Percentiles rank a stretch among this genome's conserved stretches.
Conservation (phyloP, 2,797 vertebrate genomes). For the Thaleichthys pacificus region DNA sequence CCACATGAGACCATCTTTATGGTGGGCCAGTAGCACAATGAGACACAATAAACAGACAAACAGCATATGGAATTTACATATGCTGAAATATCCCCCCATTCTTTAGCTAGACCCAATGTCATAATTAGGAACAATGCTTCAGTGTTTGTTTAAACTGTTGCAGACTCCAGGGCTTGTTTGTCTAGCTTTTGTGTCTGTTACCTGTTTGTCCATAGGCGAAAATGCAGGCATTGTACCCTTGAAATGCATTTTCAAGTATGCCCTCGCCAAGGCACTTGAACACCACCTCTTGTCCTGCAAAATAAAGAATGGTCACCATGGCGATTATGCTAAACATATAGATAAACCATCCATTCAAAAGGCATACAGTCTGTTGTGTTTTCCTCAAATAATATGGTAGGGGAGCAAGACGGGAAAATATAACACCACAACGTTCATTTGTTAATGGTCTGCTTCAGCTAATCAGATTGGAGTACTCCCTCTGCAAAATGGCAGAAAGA, state of each 20-base stretch:
- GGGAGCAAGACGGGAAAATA: not conserved
- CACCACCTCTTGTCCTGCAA: constrained; percentile 95
- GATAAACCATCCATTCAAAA: constrained; percentile 29
- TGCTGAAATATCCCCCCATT: too few relatives aligned
- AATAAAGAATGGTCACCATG: constrained; percentile 60
- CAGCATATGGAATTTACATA: too few relatives aligned
- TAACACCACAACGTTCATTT: not conserved
- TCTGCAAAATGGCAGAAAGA: not conserved
- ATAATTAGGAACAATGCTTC: not conserved
- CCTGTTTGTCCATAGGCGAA: constrained; percentile 99
- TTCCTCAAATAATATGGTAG: not conserved
- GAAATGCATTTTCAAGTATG: constrained; percentile 99
- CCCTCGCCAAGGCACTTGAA: constrained; percentile 99
- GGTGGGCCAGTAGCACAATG: not conserved
- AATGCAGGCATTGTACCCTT: constrained; percentile 99
- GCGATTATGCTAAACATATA: constrained; percentile 57
- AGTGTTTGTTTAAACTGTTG: not conserved
- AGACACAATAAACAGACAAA: too few relatives aligned
- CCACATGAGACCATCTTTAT: too few relatives aligned
- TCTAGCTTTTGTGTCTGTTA: constrained; percentile 54
- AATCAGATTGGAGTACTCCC: too few relatives aligned
- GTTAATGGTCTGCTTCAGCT: not conserved
- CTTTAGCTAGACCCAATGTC: not conserved
- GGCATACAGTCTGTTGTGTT: constrained; percentile 15
- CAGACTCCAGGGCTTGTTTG: too few relatives aligned